phyloP scores from a whole-genome alignment of 2,113 vertebrate species.

The Ariopsis seemanni region DNA sequence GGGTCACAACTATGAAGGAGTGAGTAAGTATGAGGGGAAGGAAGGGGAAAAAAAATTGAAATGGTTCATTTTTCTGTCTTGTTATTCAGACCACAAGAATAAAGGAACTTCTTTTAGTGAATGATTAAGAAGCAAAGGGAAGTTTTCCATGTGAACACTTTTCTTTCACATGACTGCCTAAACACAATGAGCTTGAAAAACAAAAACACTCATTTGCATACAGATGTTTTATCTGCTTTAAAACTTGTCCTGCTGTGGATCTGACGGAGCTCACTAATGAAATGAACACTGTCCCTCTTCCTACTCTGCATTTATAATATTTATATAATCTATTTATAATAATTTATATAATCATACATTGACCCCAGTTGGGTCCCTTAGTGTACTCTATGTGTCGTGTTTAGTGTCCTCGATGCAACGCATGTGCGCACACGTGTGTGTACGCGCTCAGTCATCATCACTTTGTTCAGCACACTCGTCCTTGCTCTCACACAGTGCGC shows the following conservation, averaged over 20 bases:
- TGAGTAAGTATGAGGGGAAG: background rate
- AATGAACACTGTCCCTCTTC: background rate
- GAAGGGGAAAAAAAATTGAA: background rate
- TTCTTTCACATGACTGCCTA: background rate
- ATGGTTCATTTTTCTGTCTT: background rate
- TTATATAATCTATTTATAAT: slow-evolving; percentile 7
- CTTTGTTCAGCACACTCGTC: slow-evolving; percentile 83
- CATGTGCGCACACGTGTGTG: slow-evolving; percentile 15
- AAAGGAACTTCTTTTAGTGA: background rate
- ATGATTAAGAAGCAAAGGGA: background rate
- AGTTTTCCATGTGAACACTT: background rate
- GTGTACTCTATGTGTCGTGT: background rate
- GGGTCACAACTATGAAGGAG: background rate
- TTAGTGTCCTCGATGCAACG: background rate
- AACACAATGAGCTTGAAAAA: background rate
- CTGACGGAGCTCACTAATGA: background rate
- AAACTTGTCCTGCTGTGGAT: background rate
- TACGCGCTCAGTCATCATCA: slow-evolving; percentile 75
- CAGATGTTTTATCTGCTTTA: background rate
- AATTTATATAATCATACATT: background rate
- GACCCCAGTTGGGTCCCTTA: background rate
- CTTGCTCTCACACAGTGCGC: slow-evolving; percentile 76
- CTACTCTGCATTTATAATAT: background rate
- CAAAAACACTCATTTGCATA: background rate
- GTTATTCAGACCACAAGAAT: background rate